A percentile compares a stretch with the other conserved stretches of the same genome.
Conservation (phyloP, 2,113 vertebrate species). For the Barnardius zonarius region DNA sequence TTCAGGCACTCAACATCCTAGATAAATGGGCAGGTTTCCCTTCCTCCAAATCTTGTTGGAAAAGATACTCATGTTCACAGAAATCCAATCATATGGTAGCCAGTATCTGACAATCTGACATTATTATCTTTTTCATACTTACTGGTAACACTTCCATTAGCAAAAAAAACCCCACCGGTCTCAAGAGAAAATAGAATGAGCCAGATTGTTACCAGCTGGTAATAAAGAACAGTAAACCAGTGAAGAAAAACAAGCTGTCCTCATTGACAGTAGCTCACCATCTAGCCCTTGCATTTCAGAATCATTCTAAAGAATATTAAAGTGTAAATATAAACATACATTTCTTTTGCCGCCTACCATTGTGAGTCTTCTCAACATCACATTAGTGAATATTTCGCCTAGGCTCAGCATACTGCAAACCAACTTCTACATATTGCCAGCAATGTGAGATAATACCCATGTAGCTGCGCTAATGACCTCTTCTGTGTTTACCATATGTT, state of each 20-base stretch:
- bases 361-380: background rate
- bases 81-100: background rate
- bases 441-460: background rate
- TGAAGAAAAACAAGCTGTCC: background rate
- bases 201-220: background rate
- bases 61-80: background rate
- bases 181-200: background rate
- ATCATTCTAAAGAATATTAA: background rate
- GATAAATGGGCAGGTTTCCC: background rate
- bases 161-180: background rate
- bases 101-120: background rate
- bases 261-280: background rate
- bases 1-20: background rate
- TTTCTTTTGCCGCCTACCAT: background rate
- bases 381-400: background rate
- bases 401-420: background rate
- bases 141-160: background rate
- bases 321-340: background rate
- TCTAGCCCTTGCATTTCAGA: background rate
- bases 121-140: background rate
- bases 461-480: slow-evolving; percentile 19
- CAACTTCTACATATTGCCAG: background rate
- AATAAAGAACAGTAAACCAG: background rate
- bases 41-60: background rate
- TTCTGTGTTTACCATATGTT: background rate